These are phyloP conservation scores for Poeciliopsis retropinna DNA, from an alignment of 2,113 vertebrate species.

Conservation along the genomic window DNA sequence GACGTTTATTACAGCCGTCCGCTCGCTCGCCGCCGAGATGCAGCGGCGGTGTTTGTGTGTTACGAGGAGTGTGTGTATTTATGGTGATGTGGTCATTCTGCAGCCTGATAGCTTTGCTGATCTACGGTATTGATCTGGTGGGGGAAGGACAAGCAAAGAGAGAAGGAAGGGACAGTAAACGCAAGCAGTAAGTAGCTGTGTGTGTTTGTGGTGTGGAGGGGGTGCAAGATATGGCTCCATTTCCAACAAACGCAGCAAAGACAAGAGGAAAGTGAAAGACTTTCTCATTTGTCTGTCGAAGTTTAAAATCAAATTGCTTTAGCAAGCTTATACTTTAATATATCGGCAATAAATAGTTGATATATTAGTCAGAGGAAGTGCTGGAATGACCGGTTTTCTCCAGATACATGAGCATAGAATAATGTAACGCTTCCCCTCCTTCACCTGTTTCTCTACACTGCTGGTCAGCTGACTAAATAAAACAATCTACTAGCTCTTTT, in stretches of 20 bases:
- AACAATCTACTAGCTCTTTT: too few species aligned
- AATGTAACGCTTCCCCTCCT: too few species aligned
- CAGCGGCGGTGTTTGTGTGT: conserved; percentile 27
- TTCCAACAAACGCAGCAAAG: conserved; percentile 33
- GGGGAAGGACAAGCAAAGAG: conserved; percentile 61
- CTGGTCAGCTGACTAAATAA: too few species aligned
- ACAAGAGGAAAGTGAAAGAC: neutral
- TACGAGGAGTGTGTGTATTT: conserved; percentile 61
- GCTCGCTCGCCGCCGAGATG: conserved; percentile 33
- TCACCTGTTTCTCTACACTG: too few species aligned
- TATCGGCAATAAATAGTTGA: neutral
- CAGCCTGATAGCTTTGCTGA: conserved; percentile 80
- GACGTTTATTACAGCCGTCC: conserved; percentile 58
- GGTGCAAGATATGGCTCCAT: conserved; percentile 40
- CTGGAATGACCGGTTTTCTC: neutral
- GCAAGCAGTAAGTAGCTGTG: conserved; percentile 48
- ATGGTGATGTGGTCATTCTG: conserved; percentile 83
- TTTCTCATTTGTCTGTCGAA: conserved; percentile 1
- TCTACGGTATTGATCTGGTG: conserved; percentile 81
- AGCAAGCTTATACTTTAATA: neutral
- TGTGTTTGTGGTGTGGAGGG: conserved; percentile 4
- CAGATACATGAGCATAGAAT: neutral
- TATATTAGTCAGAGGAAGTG: neutral
- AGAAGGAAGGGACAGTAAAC: conserved; percentile 32
- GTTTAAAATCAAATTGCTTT: neutral